Conservation (phyloP, 2,888 invertebrate genomes). For the Arge pagana region DNA sequence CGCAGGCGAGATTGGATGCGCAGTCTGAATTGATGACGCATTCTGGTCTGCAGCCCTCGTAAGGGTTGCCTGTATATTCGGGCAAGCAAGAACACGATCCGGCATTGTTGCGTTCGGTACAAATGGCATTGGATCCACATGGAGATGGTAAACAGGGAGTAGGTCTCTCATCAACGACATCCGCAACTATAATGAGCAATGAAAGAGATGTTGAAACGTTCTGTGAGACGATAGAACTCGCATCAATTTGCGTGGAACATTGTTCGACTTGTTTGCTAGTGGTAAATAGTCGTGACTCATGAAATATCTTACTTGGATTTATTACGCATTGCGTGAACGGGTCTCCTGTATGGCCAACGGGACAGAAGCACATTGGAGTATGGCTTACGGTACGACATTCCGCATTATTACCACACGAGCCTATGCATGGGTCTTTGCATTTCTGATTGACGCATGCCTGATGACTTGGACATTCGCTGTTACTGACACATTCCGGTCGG, state of each 20-base stretch:
- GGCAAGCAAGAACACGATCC: constrained; percentile 62
- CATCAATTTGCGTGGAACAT: no score
- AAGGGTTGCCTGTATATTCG: constrained; percentile 64
- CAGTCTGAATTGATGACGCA: constrained; percentile 65
- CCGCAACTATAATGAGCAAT: constrained; percentile 15
- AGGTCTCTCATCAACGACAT: constrained; percentile 36
- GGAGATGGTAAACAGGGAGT: constrained; percentile 59
- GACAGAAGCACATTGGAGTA: constrained; percentile 62
- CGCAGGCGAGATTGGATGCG: constrained; percentile 62
- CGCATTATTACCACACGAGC: constrained; percentile 73
- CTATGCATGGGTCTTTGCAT: constrained; percentile 76
- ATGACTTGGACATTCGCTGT: constrained; percentile 72
- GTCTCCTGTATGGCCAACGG: constrained; percentile 48
- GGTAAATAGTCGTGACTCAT: no score
- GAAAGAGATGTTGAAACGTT: not conserved
- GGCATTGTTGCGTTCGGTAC: constrained; percentile 60
- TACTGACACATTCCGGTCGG: constrained; percentile 79
- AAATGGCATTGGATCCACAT: constrained; percentile 61
- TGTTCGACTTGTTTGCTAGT: no score
- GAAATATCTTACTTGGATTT: constrained; percentile 42
- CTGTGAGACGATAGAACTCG: no score
- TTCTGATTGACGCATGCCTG: constrained; percentile 77
- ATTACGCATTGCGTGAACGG: constrained; percentile 53
- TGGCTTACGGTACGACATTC: constrained; percentile 76
- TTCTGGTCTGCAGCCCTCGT: constrained; percentile 65